phyloP scores from a whole-genome alignment of 2,113 vertebrate genomes.

The Lipotes vexillifer region DNA sequence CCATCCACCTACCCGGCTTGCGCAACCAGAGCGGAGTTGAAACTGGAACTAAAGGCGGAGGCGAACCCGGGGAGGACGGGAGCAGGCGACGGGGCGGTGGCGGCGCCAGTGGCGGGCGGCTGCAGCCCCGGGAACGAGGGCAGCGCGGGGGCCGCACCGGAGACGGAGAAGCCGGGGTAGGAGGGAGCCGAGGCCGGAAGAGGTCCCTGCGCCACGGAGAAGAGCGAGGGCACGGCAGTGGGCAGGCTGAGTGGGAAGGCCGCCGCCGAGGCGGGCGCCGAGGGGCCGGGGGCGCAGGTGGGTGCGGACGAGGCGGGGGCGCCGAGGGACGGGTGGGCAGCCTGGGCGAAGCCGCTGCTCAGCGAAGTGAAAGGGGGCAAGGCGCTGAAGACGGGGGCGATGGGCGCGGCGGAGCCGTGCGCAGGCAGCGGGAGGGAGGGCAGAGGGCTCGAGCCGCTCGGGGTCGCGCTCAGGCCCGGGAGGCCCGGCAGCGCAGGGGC shows the following conservation, averaged over 20 bases:
- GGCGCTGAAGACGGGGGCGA: slow-evolving; percentile 84
- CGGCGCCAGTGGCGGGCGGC: slow-evolving; percentile 88
- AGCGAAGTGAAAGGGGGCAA: slow-evolving; percentile 87
- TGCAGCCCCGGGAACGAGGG: slow-evolving; percentile 93
- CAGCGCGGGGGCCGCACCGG: slow-evolving; percentile 90
- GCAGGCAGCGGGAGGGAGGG: slow-evolving; percentile 77
- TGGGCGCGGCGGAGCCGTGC: slow-evolving; percentile 78
- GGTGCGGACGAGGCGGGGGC: slow-evolving; percentile 77
- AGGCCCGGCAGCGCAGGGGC: slow-evolving; percentile 78
- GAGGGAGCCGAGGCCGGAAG: slow-evolving; percentile 83
- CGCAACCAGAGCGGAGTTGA: slow-evolving; percentile 91
- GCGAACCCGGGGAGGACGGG: slow-evolving; percentile 95
- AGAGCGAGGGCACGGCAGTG: slow-evolving; percentile 88
- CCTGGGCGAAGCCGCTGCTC: slow-evolving; percentile 81
- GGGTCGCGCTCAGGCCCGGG: slow-evolving; percentile 73
- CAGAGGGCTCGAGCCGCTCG: slow-evolving; percentile 77
- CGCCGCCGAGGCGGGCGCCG: slow-evolving; percentile 71
- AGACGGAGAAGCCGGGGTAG: slow-evolving; percentile 91
- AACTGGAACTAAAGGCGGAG: slow-evolving; percentile 97
- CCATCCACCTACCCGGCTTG: slow-evolving; percentile 85
- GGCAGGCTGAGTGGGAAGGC: slow-evolving; percentile 90
- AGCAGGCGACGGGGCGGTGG: slow-evolving; percentile 86
- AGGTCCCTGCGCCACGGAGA: slow-evolving; percentile 85
- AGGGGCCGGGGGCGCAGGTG: slow-evolving; percentile 71
- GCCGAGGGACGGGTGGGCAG: slow-evolving; percentile 78